These are phyloP conservation scores for Sisyra terminalis DNA, from an alignment of 2,888 invertebrate species.

Conservation along the genomic window DNA sequence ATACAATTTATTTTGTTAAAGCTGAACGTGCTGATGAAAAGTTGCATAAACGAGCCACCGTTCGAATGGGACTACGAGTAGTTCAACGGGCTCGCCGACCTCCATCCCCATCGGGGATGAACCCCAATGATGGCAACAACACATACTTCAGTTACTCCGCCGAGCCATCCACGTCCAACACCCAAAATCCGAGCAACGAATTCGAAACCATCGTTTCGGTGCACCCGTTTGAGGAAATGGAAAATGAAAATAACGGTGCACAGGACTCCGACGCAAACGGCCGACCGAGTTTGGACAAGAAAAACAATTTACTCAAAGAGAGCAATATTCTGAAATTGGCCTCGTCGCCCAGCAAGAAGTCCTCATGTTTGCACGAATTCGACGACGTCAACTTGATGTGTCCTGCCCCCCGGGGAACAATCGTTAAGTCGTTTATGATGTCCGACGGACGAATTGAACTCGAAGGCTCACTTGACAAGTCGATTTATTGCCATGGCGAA, in stretches of 20 bases:
- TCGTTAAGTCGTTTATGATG: constrained; percentile 70
- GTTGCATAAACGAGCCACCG: constrained; percentile 58
- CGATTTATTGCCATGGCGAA: constrained; percentile 71
- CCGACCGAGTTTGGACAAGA: neutral
- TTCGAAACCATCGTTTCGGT: constrained; percentile 20
- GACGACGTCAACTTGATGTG: too few species aligned
- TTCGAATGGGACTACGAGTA: constrained; percentile 74
- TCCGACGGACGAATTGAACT: constrained; percentile 70
- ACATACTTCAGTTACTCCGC: constrained; percentile 10
- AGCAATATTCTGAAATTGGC: too few species aligned
- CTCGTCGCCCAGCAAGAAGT: too few species aligned
- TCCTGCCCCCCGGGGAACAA: constrained; percentile 15
- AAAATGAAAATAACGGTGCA: constrained; percentile 1
- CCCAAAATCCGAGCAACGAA: constrained; percentile 9
- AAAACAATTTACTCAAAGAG: constrained; percentile 6
- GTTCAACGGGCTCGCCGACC: constrained; percentile 43
- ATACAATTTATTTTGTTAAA: constrained; percentile 21
- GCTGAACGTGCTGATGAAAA: constrained; percentile 76
- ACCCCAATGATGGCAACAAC: constrained; percentile 17
- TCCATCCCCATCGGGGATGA: constrained; percentile 24
- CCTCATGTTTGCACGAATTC: too few species aligned
- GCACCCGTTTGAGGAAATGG: constrained; percentile 18
- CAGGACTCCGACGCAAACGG: neutral
- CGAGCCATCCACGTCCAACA: constrained; percentile 11
- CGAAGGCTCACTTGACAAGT: constrained; percentile 65